These are phyloP conservation scores for Cuniculus paca DNA, from an alignment of 2,797 vertebrate genomes.

Conservation along the genomic window DNA sequence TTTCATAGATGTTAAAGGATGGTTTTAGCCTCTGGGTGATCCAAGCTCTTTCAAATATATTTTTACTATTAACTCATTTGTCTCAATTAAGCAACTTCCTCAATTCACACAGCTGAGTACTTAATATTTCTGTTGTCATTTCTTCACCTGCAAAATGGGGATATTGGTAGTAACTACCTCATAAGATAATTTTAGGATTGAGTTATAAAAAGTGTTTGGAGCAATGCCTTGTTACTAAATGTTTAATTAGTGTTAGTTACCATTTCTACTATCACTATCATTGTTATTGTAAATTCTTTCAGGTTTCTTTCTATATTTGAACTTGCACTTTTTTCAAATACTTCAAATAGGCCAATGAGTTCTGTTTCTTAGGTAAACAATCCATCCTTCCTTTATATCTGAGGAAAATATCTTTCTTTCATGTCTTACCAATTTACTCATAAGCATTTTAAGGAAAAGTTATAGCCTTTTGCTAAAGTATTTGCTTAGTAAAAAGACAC, in stretches of 20 bases:
- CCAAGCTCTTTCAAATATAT: not conserved
- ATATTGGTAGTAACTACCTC: not conserved
- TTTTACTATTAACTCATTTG: not conserved
- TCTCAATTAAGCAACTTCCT: not conserved
- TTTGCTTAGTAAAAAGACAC: slow-evolving; percentile 48
- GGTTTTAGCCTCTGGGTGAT: not conserved
- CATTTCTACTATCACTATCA: not conserved
- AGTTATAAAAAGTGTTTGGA: not conserved
- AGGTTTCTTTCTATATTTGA: not conserved
- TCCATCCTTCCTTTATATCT: slow-evolving; percentile 2
- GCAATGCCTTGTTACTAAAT: not conserved
- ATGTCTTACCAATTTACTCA: not conserved
- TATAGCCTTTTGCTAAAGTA: not conserved
- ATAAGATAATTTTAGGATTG: not conserved
- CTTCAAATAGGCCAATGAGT: not conserved
- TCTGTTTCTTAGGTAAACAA: slow-evolving; percentile 44
- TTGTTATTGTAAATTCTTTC: not conserved
- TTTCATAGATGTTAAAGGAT: not conserved
- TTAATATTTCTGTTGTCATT: not conserved
- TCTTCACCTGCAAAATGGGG: not conserved
- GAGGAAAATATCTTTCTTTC: slow-evolving; percentile 45
- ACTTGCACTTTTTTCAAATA: not conserved
- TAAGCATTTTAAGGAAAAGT: slow-evolving; percentile 43
- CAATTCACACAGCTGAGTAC: not conserved
- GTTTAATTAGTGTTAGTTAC: not conserved